Percentiles rank a stretch among this genome's conserved stretches.
These are phyloP conservation scores for Gracilinanus agilis DNA, from an alignment of 2,113 vertebrate species.

Conservation along the genomic window DNA sequence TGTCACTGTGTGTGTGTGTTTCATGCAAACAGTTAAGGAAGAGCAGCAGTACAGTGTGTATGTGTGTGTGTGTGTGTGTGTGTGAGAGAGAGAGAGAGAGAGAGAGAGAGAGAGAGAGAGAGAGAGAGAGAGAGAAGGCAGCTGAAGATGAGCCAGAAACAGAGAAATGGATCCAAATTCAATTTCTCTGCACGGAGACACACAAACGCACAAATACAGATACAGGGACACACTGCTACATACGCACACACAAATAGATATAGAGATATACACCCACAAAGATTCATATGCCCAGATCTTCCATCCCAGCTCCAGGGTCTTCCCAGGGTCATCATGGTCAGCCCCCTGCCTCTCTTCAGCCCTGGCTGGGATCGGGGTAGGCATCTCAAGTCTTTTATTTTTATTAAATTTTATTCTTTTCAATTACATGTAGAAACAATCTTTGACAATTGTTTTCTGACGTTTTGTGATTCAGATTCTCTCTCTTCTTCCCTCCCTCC, in stretches of 20 bases:
- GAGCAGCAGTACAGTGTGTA: conserved; percentile 29
- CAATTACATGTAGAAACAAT: no score
- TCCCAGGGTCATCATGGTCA: neutral
- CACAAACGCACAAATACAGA: neutral
- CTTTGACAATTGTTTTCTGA: no score
- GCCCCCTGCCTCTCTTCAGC: neutral
- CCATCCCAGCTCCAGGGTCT: neutral
- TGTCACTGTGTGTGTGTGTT: neutral
- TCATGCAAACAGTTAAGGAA: conserved; percentile 2
- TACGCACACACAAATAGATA: neutral
- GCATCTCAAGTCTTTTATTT: no score
- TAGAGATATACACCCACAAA: no score
- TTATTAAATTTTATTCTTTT: no score
- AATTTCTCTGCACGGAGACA: conserved; percentile 74
- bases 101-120: conserved; percentile 12
- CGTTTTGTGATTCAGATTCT: no score
- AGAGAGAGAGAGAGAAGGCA: conserved; percentile 77
- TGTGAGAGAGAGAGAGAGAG: neutral
- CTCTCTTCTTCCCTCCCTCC: no score
- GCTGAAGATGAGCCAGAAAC: conserved; percentile 79
- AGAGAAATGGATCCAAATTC: conserved; percentile 77
- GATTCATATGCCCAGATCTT: neutral
- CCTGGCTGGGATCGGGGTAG: neutral
- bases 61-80: no score
- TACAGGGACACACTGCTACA: neutral